Base-by-base conservation (phyloP, 1,140 invertebrate genomes). In the Gonatopus flavifemur region DNA sequence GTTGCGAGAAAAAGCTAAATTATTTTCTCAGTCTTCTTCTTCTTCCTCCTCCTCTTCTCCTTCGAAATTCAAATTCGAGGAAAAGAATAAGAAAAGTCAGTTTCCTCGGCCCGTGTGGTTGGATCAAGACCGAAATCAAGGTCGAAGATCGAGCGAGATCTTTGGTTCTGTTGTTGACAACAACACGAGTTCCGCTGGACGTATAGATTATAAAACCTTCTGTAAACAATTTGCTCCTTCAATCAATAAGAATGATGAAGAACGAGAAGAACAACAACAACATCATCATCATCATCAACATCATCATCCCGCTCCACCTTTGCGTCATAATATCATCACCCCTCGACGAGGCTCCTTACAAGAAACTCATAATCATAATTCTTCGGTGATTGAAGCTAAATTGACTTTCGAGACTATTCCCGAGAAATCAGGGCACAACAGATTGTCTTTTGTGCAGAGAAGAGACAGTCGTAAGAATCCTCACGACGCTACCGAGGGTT, bases 181-280 rank as follows among this genome's bases (percentile, higher is more conserved):
- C 32, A n/a, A n/a, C n/a, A n/a, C n/a, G n/a, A n/a, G n/a, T n/a
- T n/a, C n/a, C n/a, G n/a, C n/a, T n/a, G 64, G 59, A 6, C 58
- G 60, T 33, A 6, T 56, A 0, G 69, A 70, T 54, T 65, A 67
- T 45, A 57, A 67, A 18, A 61, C 62, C 0, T 69, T 67, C 19
- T 64, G 67, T 37, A 73, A 74, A 16, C 67, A 69, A 20, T 68
- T 72, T 12, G 55, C 55, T 0, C 53, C 64, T 0, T 70, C 61
- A n/a, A n/a, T n/a, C n/a, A n/a, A n/a, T n/a, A n/a, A n/a, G n/a
- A n/a, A n/a, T n/a, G n/a, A n/a, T n/a, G 41, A 59, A 8, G 21
- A 55, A 24, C 30, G 38, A 20, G 3, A 32, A 13, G 30, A 22
- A 28, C 5, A 55, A 24, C 2, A 47, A 19, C 28, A 38, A 45